Evolutionary conservation across 1,140 invertebrate genomes (phyloP).

Genomic region (Lepidurus apus): DNA sequence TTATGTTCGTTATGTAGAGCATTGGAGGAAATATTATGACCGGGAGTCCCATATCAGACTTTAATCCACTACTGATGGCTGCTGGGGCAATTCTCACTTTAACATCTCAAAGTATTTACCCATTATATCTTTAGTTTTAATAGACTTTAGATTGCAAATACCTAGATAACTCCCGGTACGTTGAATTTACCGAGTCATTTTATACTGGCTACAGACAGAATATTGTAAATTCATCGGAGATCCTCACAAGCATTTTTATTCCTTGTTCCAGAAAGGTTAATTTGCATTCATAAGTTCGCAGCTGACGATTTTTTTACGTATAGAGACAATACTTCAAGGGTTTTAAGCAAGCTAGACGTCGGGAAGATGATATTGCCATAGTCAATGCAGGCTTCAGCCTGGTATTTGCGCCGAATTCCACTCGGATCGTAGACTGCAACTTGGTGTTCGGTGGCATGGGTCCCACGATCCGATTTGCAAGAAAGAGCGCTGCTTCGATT

Average conservation of each 20-base stretch:
- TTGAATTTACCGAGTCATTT: conserved; percentile 75
- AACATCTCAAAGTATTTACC: too few species aligned
- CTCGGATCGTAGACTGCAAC: conserved; percentile 55
- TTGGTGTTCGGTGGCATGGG: conserved; percentile 88
- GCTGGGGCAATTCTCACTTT: conserved; percentile 52
- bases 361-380: conserved; percentile 94
- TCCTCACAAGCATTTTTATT: conserved; percentile 67
- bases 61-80: conserved; percentile 90
- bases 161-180: conserved; percentile 52
- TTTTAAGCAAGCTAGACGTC: conserved; percentile 84
- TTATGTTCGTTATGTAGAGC: conserved; percentile 40
- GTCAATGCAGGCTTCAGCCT: conserved; percentile 67
- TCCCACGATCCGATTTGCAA: conserved; percentile 72
- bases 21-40: conserved; percentile 91
- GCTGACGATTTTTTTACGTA: conserved; percentile 44
- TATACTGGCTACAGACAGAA: conserved; percentile 83
- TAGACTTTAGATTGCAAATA: conserved; percentile 41
- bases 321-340: conserved; percentile 70
- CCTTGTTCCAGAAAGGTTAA: conserved; percentile 54
- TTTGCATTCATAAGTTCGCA: conserved; percentile 29
- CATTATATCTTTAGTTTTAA: too few species aligned
- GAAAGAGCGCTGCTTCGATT: conserved; percentile 58
- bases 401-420: conserved; percentile 50
- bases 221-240: conserved; percentile 65
- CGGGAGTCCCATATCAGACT: conserved; percentile 90